These are phyloP conservation scores for Aphaenogaster rudis DNA, from an alignment of 1,140 invertebrate genomes.

Conservation along the genomic window DNA sequence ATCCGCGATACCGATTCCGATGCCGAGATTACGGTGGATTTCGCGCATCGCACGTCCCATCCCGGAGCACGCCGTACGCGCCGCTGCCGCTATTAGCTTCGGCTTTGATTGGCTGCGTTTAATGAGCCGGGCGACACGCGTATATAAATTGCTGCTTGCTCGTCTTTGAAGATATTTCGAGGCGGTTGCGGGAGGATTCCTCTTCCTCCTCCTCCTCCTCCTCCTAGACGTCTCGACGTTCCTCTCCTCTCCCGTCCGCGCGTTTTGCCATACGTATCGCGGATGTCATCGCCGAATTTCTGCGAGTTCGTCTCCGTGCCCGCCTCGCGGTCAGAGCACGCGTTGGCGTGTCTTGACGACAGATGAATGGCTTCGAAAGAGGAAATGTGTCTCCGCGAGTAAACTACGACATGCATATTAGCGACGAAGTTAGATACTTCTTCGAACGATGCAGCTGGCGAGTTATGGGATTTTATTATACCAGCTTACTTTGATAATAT, in stretches of 20 bases:
- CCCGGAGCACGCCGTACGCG: conserved; percentile 52
- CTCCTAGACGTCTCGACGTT: background rate
- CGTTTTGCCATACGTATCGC: conserved; percentile 57
- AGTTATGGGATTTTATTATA: background rate
- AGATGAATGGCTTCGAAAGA: conserved; percentile 47
- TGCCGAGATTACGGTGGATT: conserved; percentile 82
- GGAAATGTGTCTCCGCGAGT: conserved; percentile 22
- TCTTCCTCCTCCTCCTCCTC: conserved; percentile 11
- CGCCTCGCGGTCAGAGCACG: conserved; percentile 56
- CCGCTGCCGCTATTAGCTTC: conserved; percentile 81
- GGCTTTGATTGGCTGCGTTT: conserved; percentile 86
- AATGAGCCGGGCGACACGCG: conserved; percentile 85
- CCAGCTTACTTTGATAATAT: background rate
- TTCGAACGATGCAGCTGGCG: background rate
- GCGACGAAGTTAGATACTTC: conserved; percentile 58
- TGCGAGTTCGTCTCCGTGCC: background rate
- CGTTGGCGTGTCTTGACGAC: conserved; percentile 64
- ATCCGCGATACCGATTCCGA: conserved; percentile 84
- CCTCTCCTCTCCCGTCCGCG: conserved; percentile 13
- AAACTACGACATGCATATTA: conserved; percentile 40
- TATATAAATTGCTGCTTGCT: conserved; percentile 85
- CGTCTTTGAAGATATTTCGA: conserved; percentile 86
- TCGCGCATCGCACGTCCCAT: conserved; percentile 78
- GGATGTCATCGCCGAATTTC: conserved; percentile 52
- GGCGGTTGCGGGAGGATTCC: conserved; percentile 68